Evolutionary conservation across 1,140 invertebrate genomes (phyloP).

Genomic region (Cheumatopsyche charites): DNA sequence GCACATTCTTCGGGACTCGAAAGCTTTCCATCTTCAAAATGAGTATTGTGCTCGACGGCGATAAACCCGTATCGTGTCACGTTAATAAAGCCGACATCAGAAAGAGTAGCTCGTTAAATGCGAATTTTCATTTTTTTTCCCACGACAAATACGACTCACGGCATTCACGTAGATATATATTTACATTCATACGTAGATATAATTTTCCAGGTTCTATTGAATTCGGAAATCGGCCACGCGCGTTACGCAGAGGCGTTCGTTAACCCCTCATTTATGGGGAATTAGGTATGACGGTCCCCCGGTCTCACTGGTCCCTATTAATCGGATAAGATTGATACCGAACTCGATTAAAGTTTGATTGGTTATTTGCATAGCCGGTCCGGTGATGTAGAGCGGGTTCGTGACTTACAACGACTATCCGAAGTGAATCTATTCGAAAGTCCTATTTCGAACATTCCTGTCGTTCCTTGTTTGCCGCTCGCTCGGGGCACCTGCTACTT

Average conservation of each 20-base stretch:
- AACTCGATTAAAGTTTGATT: conserved; percentile 47
- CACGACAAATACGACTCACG: too few species aligned
- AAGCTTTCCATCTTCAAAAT: not conserved
- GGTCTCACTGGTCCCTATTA: not conserved
- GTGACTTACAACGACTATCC: conserved; percentile 40
- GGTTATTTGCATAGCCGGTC: conserved; percentile 43
- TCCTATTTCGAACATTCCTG: conserved; percentile 12
- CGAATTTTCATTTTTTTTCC: too few species aligned
- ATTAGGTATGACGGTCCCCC: not conserved
- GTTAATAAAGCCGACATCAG: too few species aligned
- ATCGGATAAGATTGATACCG: conserved; percentile 38
- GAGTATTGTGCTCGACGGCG: not conserved
- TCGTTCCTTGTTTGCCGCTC: not conserved
- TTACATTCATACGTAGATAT: too few species aligned
- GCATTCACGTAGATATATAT: too few species aligned
- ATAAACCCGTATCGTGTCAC: too few species aligned
- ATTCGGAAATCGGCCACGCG: too few species aligned
- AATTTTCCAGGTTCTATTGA: too few species aligned
- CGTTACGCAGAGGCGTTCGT: too few species aligned
- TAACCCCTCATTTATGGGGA: not conserved
- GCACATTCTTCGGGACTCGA: not conserved
- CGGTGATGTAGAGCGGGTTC: conserved; percentile 21
- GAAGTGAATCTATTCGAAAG: conserved; percentile 42
- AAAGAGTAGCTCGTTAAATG: too few species aligned
- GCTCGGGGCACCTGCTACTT: not conserved